phyloP scores from a whole-genome alignment of 2,888 invertebrate genomes.

The Lordiphosa fenestrarum region DNA sequence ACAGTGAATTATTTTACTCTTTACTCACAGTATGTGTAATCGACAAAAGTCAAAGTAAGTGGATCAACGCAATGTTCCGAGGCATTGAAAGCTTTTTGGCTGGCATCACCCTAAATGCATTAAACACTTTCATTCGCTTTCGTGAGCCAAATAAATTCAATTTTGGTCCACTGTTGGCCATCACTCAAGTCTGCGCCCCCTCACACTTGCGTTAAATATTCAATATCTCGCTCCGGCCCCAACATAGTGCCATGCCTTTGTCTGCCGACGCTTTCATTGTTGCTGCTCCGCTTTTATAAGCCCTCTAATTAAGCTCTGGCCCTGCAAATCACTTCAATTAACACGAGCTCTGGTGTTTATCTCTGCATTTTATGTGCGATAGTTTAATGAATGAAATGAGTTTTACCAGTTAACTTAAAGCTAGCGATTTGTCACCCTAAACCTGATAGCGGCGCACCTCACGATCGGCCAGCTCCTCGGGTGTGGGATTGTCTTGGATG shows the following conservation, averaged over 20 bases:
- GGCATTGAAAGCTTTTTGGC: no score
- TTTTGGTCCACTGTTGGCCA: conserved; percentile 11
- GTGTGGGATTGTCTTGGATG: conserved; percentile 70
- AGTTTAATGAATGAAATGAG: conserved; percentile 35
- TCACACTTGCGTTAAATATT: conserved; percentile 27
- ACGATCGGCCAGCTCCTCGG: conserved; percentile 72
- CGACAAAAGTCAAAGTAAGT: no score
- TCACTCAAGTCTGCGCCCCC: conserved; percentile 6
- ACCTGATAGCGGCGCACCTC: conserved; percentile 52
- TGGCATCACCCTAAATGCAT: no score
- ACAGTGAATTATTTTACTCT: no score
- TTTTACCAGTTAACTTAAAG: conserved; percentile 20
- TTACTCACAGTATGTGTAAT: no score
- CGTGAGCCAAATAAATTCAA: conserved; percentile 5
- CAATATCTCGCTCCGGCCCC: conserved; percentile 12
- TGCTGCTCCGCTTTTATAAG: conserved; percentile 20
- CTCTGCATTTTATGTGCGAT: conserved; percentile 11
- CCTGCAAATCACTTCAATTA: conserved; percentile 48
- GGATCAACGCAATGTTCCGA: no score
- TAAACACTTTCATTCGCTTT: background rate
- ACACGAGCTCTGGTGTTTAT: conserved; percentile 15
- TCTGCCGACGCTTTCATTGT: conserved; percentile 13
- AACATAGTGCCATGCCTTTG: conserved; percentile 25
- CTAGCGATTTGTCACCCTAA: conserved; percentile 20
- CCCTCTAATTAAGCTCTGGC: conserved; percentile 45